Conservation (phyloP, 1,140 invertebrate genomes). For the Lasaia peninsularis region DNA sequence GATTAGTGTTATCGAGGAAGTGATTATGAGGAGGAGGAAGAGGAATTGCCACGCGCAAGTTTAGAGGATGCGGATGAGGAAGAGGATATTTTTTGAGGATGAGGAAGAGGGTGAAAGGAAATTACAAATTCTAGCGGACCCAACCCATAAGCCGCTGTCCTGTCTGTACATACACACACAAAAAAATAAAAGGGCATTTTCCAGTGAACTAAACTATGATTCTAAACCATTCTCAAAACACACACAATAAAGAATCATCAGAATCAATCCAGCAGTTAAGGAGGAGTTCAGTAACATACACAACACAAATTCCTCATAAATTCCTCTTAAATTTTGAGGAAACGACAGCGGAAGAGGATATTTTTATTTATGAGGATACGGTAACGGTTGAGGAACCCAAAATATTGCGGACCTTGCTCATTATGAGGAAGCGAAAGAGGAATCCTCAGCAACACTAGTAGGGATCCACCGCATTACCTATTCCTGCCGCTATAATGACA, state of each 20-base stretch:
- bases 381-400: conserved; percentile 17
- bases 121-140: conserved; percentile 13
- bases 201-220: not conserved
- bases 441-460: too few species aligned
- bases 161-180: not conserved
- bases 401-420: conserved; percentile 11
- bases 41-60: conserved; percentile 6
- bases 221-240: not conserved
- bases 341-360: conserved; percentile 18
- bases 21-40: conserved; percentile 16
- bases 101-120: conserved; percentile 10
- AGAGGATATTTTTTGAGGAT: conserved; percentile 14
- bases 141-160: conserved; percentile 1
- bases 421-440: too few species aligned
- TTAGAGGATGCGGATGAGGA: conserved; percentile 17
- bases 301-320: conserved; percentile 12
- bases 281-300: not conserved
- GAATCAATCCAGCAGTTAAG: not conserved
- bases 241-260: not conserved
- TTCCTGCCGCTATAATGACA: too few species aligned
- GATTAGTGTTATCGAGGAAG: conserved; percentile 13
- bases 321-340: conserved; percentile 16
- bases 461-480: too few species aligned
- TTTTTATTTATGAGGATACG: conserved; percentile 17
- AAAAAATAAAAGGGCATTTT: conserved; percentile 6